Base-by-base conservation (phyloP, 2,113 vertebrate genomes). In the Percopsis transmontana region DNA sequence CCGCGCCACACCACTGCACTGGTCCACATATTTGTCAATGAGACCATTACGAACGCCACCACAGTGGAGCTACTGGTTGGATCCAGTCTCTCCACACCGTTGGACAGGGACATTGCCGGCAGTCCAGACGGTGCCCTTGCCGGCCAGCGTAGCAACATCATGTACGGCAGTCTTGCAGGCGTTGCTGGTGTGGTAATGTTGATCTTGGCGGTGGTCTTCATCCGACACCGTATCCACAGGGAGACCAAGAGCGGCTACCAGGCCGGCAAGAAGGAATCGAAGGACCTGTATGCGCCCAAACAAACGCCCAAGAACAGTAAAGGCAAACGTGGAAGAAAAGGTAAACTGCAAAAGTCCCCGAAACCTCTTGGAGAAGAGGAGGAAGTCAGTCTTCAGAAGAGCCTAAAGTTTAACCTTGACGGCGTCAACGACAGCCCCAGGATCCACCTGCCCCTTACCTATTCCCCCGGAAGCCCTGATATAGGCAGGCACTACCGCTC, bases 241-340 rank as follows among this genome's bases (percentile, higher is more conserved):
- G 97, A 98, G 79, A 94, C 96, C 59, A 99, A 99, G 83, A 99
- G 97, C 0, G 97, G 97, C 65, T 99, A 99, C 87, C 97, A 99
- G 81, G 96, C 97, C 0, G 97, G 97, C 2, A 99, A 99, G 85
- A 99, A 99, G 79, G 97, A 99, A 89, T 96, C 95, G 76, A 99
- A 99, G 77, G 97, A 99, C 85, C 89, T 99, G n/a, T 99, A 97
- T 0, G 91, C 97, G 0, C 96, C 97, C 48, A 99, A 99, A 81
- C 97, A 97, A 80, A 93, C 91, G 15, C 90, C 91, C 58, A 99
- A 99, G 81, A 90, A 95, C 0, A 74, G 91, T 62, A 99, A 98
- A 91, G 92, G 92, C 71, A 98, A 97, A 87, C 95, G 95, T 56
- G 94, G 93, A 69, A 94, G 95, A 81, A 99, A 99, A 84, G 96